Evolutionary conservation across 2,888 invertebrate genomes (phyloP), one percentile per base, ranked within the genome.

Genomic region (Tenthredo livida): DNA sequence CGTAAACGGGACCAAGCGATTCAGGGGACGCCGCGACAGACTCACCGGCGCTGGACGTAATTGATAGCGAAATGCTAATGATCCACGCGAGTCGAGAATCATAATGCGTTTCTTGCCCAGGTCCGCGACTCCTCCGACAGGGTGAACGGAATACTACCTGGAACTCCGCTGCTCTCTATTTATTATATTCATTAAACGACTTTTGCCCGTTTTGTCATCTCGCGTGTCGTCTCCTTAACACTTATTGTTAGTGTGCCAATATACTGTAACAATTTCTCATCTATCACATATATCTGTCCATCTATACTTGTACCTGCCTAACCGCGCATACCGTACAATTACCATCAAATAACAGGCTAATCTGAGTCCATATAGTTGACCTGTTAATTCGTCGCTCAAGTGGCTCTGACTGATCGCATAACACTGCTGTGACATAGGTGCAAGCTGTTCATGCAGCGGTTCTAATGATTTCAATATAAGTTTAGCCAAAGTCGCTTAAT

Each of bases 1-100:
- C 80, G 80, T 50, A 80, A 80, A 80, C 80, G 80, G 80, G 80
- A 80, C 80, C 80, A 80, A 80, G 40, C 61, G 17, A 80, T 80
- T 80, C 80, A 80, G 77, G 80, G 80, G 80, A 61, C 37, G 37
- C 58, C 80, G 86, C 87, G 87, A 84, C 84, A 87, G 87, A 88
- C 88, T 88, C 89, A 88, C 89, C 88, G 87, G 88, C 88, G 86
- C 87, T 86, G 90, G 89, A 92, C 80, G 80, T 92, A 92, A 92
- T 92, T 92, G 90, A 92, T 92, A 92, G 91, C 90, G 89, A 90
- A 92, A 92, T 92, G 92, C 92, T 92, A 92, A 92, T 92, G 91
- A 92, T 90, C 89, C 88, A 90, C 87, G 92, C 92, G 90, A 90
- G 91, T 90, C 90, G 87, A 88, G 91, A 91, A 92, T 92, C 89